Evolutionary conservation across 1,140 invertebrate species (phyloP).

Genomic region (Hydropsyche tenuis): DNA sequence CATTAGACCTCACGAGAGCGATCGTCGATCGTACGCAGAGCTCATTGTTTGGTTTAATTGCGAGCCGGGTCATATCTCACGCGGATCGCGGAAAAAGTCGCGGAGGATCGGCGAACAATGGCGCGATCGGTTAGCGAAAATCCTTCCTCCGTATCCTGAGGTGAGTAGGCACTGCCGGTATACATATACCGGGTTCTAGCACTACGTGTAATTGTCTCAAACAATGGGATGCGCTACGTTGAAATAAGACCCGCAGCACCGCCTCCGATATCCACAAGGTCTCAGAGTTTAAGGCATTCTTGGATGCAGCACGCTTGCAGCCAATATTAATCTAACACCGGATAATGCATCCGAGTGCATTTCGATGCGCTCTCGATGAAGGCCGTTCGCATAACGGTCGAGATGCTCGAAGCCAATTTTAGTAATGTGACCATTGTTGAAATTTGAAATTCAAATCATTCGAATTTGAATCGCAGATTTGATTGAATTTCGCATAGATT

Average conservation of each 20-base stretch:
- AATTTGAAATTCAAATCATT: no score
- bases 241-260: constrained; percentile 38
- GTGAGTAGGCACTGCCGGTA: background rate
- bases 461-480: no score
- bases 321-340: no score
- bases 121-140: constrained; percentile 31
- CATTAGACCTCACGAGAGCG: no score
- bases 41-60: constrained; percentile 22
- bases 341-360: no score
- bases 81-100: constrained; percentile 15
- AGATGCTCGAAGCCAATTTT: no score
- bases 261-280: background rate
- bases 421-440: no score
- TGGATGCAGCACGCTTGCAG: background rate
- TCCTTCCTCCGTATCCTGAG: background rate
- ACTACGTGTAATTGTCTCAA: constrained; percentile 38
- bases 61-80: constrained; percentile 12
- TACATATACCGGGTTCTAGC: background rate
- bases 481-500: no score
- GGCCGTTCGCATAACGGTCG: no score
- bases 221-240: constrained; percentile 43
- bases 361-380: no score
- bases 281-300: background rate
- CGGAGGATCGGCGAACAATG: constrained; percentile 2
- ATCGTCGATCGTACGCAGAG: no score